Base-by-base conservation (phyloP, 2,113 vertebrate species). In the Pitta sordida region DNA sequence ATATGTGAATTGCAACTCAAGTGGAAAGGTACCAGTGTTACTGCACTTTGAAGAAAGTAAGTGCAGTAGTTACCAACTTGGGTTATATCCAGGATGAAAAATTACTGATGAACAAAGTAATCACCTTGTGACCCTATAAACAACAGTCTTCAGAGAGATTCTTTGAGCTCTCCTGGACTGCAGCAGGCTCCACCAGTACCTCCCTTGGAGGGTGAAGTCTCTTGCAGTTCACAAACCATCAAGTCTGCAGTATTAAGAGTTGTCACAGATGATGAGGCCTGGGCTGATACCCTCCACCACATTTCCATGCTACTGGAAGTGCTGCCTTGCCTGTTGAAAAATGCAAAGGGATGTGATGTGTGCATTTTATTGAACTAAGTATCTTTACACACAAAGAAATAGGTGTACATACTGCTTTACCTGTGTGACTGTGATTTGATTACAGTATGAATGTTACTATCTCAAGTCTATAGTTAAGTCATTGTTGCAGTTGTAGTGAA, bases 271-370 rank as follows among this genome's bases (percentile, higher is more conserved):
- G 11, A 53, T 41, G 46, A 34, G 17, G 11, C 30, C 53, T 68
- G 39, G 10, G 8, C 24, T 75, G n/a, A 39, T 41, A 68, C 7
- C 11, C 13, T 8, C 7, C 0, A 0, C 7, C 48, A 39, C 46
- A 36, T 32, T 39, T 62, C 46, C 55, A 13, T 55, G 39, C 16
- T 68, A 11, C 39, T 76, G 53, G 13, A 68, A 30, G 30, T 83
- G 21, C 29, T 75, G 53, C 37, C 46, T 7, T 75, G n/a, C 11
- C 37, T 60, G 24, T 11, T 48, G 17, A 24, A 5, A 55, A 60
- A 53, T 48, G 21, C 16, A 34, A 41, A 62, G 30, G 16, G 30
- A 34, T 68, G 53, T 41, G 11, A 14, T 24, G 23, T 44, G 43
- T 36, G 4, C 75, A 60, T 55, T 62, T 76, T 6, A 41, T 6